These are phyloP conservation scores for Drosophila rufa DNA, from an alignment of 1,140 invertebrate genomes.

Conservation along the genomic window DNA sequence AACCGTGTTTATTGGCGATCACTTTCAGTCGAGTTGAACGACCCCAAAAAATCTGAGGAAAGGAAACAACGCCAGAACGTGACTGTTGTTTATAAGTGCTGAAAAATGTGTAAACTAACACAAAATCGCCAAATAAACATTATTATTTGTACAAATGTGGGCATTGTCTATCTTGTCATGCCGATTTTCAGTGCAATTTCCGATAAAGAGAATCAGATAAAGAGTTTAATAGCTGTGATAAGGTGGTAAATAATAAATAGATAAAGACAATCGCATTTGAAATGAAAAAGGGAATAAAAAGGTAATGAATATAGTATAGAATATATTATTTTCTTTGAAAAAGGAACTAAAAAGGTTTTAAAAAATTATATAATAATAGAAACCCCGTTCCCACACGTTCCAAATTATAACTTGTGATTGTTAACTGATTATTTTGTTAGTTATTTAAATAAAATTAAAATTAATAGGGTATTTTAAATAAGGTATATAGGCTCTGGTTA, in stretches of 20 bases:
- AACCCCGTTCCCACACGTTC: background rate
- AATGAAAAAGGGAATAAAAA: background rate
- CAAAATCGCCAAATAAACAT: constrained; percentile 44
- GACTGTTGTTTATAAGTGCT: constrained; percentile 51
- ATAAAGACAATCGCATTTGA: background rate
- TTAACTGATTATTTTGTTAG: background rate
- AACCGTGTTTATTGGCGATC: constrained; percentile 41
- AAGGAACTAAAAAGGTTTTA: background rate
- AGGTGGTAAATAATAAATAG: background rate
- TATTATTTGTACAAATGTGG: background rate
- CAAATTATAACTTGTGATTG: background rate
- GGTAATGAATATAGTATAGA: too few species aligned
- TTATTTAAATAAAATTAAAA: background rate
- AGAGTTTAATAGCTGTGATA: background rate
- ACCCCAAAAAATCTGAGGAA: constrained; percentile 16
- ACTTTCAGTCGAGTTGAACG: constrained; percentile 48
- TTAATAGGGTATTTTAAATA: background rate
- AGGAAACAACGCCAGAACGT: constrained; percentile 31
- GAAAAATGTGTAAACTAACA: constrained; percentile 26
- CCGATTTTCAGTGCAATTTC: background rate
- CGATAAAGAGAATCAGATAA: background rate
- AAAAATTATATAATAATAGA: too few species aligned
- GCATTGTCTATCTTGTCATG: constrained; percentile 6
- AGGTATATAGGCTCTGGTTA: too few species aligned
- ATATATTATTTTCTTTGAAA: background rate